These are phyloP conservation scores for Chloroceryle aenea DNA, from an alignment of 2,113 vertebrate species.

Conservation along the genomic window DNA sequence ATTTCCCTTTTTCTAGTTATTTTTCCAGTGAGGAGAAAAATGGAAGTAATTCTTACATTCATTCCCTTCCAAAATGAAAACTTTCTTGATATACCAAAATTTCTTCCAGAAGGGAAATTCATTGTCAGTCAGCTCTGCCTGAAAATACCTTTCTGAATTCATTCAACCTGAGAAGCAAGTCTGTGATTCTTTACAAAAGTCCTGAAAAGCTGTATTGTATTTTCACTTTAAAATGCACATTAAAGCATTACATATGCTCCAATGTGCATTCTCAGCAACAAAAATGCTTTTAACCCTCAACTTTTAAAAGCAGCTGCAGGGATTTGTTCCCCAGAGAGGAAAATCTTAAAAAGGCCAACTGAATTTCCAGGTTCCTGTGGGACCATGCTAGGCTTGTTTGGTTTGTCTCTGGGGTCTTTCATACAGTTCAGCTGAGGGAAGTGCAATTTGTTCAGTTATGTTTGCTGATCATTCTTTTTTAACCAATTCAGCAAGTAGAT, in stretches of 20 bases:
- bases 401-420: constrained; percentile 49
- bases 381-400: constrained; percentile 2
- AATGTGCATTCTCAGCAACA: constrained; percentile 54
- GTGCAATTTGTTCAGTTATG: constrained; percentile 51
- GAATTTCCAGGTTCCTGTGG: constrained; percentile 31
- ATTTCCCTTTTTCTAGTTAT: not conserved
- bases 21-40: not conserved
- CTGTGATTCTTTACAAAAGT: constrained; percentile 4
- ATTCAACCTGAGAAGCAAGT: not conserved
- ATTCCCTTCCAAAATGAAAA: not conserved
- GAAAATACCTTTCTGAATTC: not conserved
- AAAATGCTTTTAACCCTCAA: constrained; percentile 65
- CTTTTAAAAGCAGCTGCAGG: constrained; percentile 63
- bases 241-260: constrained; percentile 40
- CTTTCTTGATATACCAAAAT: not conserved
- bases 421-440: constrained; percentile 53
- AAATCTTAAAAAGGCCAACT: constrained; percentile 34
- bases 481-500: constrained; percentile 31
- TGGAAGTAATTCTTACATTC: not conserved
- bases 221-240: constrained; percentile 60
- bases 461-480: constrained; percentile 59
- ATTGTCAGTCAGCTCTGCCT: not conserved
- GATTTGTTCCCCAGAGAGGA: constrained; percentile 50
- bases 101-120: not conserved
- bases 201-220: constrained; percentile 46